Percentiles rank a stretch among this genome's conserved stretches.
These are phyloP conservation scores for Chymomyza procnemis DNA, from an alignment of 2,888 invertebrate genomes.

Conservation along the genomic window DNA sequence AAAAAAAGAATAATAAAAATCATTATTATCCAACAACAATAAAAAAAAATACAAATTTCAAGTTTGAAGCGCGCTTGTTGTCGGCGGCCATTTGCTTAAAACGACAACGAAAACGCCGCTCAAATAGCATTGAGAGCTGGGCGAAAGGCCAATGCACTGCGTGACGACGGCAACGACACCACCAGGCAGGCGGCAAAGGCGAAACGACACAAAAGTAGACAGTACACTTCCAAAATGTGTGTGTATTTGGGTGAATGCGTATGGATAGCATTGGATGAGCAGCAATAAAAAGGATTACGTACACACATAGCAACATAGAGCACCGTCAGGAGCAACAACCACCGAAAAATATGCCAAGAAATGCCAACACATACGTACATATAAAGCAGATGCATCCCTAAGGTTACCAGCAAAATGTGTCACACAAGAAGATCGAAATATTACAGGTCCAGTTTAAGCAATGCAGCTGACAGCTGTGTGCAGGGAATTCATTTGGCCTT, in stretches of 20 bases:
- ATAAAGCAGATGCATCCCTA: conserved; percentile 1
- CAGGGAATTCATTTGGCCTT: conserved; percentile 54
- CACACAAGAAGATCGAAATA: neutral
- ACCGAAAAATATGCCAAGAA: conserved; percentile 40
- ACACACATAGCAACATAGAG: no score
- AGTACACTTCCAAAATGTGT: conserved; percentile 9
- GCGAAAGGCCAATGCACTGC: conserved; percentile 66
- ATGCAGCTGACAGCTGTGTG: conserved; percentile 66
- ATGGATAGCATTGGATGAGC: conserved; percentile 26
- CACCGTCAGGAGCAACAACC: conserved; percentile 53
- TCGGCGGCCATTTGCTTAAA: conserved; percentile 54
- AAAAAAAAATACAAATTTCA: conserved; percentile 51
- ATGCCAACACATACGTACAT: conserved; percentile 7
- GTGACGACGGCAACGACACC: conserved; percentile 37
- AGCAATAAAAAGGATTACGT: conserved; percentile 46
- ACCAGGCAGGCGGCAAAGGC: conserved; percentile 30
- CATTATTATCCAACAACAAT: conserved; percentile 35
- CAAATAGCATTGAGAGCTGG: conserved; percentile 65
- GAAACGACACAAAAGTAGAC: neutral
- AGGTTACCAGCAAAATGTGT: neutral
- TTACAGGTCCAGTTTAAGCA: neutral
- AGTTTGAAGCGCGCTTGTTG: conserved; percentile 47
- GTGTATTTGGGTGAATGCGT: conserved; percentile 2
- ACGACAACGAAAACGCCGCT: conserved; percentile 45
- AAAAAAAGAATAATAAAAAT: conserved; percentile 24